Percentiles rank a stretch among this genome's conserved stretches.
phyloP scores from a whole-genome alignment of 2,113 vertebrate species.

The Tringa solitaria region DNA sequence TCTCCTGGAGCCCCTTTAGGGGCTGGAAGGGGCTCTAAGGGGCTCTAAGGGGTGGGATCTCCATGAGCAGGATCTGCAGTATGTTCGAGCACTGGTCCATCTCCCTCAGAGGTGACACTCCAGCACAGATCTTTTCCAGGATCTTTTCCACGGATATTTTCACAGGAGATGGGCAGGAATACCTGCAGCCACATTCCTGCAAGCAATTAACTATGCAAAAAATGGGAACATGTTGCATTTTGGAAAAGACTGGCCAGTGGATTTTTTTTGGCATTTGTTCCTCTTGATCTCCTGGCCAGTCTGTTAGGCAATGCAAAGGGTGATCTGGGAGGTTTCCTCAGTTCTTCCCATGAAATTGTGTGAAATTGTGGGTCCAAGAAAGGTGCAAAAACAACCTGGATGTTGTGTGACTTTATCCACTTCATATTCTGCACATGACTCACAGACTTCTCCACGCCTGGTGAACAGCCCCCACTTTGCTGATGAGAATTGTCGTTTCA shows the following conservation, averaged over 20 bases:
- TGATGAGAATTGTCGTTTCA: not conserved
- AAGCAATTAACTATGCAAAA: not conserved
- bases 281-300: not conserved
- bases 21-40: not conserved
- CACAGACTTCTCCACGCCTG: not conserved
- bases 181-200: not conserved
- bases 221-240: not conserved
- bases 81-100: accelerated
- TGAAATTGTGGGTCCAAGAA: not conserved
- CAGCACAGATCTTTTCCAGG: no score
- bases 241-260: not conserved
- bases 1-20: not conserved
- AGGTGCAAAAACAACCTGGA: not conserved
- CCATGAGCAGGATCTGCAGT: not conserved
- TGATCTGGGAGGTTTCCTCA: not conserved
- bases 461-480: not conserved
- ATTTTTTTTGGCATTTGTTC: not conserved
- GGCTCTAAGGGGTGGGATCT: not conserved
- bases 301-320: not conserved
- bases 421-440: not conserved
- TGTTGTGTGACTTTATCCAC: not conserved
- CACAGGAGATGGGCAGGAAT: not conserved
- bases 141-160: not conserved
- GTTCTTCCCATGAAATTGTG: not conserved
- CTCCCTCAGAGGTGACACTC: not conserved